These are phyloP conservation scores for Neotoma lepida DNA, from an alignment of 2,113 vertebrate genomes.

Conservation along the genomic window DNA sequence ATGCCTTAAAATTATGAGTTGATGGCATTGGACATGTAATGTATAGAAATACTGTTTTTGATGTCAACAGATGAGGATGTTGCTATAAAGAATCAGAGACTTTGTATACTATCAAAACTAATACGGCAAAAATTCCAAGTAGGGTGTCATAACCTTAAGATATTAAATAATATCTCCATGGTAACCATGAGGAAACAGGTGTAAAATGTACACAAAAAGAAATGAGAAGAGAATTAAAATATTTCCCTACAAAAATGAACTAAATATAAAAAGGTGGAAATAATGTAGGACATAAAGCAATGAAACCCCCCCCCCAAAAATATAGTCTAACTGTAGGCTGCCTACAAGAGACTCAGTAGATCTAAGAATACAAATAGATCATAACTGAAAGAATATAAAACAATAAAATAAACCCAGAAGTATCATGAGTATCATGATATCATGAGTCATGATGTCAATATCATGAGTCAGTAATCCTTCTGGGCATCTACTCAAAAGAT, in stretches of 20 bases:
- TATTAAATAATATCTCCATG: background rate
- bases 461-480: background rate
- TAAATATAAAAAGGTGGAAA: background rate
- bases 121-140: background rate
- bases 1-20: background rate
- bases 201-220: background rate
- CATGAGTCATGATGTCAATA: too few species aligned
- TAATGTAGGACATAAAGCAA: background rate
- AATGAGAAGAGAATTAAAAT: background rate
- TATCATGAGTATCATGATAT: too few species aligned
- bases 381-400: background rate
- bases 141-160: background rate
- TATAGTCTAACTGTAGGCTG: background rate
- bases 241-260: background rate
- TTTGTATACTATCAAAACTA: background rate
- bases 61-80: background rate
- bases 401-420: background rate
- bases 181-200: constrained; percentile 17
- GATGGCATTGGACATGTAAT: background rate
- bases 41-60: background rate
- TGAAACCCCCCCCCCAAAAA: background rate
- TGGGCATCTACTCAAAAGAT: background rate
- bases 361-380: background rate
- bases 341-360: background rate
- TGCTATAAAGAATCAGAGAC: background rate